Evolutionary conservation across 2,888 invertebrate genomes (phyloP), one percentile per base, ranked within the genome.

Genomic region (Copidosoma aretas): DNA sequence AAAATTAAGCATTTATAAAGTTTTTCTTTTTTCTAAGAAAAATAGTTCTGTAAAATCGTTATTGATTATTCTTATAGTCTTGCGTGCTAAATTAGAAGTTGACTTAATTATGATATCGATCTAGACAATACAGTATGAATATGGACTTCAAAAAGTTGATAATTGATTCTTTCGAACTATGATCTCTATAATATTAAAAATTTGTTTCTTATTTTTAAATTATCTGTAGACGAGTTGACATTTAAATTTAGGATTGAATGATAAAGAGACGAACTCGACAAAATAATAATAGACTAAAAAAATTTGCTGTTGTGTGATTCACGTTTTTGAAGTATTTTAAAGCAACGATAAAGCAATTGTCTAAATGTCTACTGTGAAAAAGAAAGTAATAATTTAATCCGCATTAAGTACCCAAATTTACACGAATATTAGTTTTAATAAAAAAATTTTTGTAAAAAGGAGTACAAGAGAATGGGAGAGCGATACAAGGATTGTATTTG

Each of bases 251-350:
- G 3, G 4, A 32, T 32, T 32, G 32, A 32, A 8, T 8, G 32
- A 32, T 32, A 32, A 32, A 32, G 32, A 32, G 8, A 32, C 8
- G 8, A 32, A 32, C 8, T 32, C 32, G 32, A 32, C 32, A 32
- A n/a, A n/a, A n/a, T 32, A 32, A 32, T 32, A 8, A 5, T 32
- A 32, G 32, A 32, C 32, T 32, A 32, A 32, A 8, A 32, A 32
- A 32, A 32, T 32, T 32, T 32, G 32, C 32, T 32, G 54, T 63
- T 60, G 51, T 21, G 49, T 66, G 32, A 41, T 58, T 62, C 32
- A 57, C n/a, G 58, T 63, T 66, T 71, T 68, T 63, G 17, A 68
- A 68, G 46, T 46, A 51, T 66, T 71, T 68, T 67, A 19, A 67
- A 67, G 17, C 60, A 8, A 54, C 46, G 17, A 17, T 3, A 41